Percentiles rank a stretch among this genome's conserved stretches.
phyloP scores from a whole-genome alignment of 1,140 invertebrate species.

The Scaptomyza pallida region DNA sequence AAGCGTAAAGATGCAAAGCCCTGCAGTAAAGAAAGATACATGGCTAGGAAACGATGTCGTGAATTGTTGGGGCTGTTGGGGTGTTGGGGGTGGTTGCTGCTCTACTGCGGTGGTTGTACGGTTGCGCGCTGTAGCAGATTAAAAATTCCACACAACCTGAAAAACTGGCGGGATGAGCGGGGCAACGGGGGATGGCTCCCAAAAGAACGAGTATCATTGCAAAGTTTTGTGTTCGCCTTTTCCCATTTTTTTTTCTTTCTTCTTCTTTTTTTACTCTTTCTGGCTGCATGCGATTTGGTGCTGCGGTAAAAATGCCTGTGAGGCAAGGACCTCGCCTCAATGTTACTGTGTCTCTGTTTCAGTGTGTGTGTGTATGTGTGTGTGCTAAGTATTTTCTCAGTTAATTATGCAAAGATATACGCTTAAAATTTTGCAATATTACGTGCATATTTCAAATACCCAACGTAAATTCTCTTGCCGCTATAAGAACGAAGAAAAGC shows the following conservation, averaged over 20 bases:
- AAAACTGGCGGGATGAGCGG: constrained; percentile 11
- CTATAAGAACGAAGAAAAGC: constrained; percentile 38
- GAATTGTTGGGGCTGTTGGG: too few relatives aligned
- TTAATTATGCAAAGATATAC: constrained; percentile 83
- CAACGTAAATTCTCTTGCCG: constrained; percentile 45
- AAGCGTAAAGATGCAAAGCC: constrained; percentile 79
- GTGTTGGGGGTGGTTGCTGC: constrained; percentile 7
- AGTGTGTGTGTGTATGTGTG: constrained; percentile 32
- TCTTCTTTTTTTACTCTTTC: constrained; percentile 23
- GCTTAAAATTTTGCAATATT: constrained; percentile 83
- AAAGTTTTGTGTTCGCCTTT: constrained; percentile 71
- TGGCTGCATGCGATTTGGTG: constrained; percentile 59
- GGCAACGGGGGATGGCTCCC: constrained; percentile 8
- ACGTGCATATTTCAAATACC: constrained; percentile 82
- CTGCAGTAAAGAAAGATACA: constrained; percentile 79
- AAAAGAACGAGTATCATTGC: constrained; percentile 68
- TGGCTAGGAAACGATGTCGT: constrained; percentile 24
- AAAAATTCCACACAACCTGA: constrained; percentile 80
- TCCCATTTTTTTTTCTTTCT: constrained; percentile 29
- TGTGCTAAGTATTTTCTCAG: constrained; percentile 79
- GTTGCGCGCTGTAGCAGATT: constrained; percentile 61
- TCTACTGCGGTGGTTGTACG: constrained; percentile 47
- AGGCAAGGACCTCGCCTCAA: constrained; percentile 46
- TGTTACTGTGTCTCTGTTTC: constrained; percentile 10
- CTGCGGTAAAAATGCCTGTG: constrained; percentile 76